Percentiles rank a stretch among this genome's conserved stretches.
Conservation (phyloP, 2,113 vertebrate genomes). For the Oceanodroma tethys region DNA sequence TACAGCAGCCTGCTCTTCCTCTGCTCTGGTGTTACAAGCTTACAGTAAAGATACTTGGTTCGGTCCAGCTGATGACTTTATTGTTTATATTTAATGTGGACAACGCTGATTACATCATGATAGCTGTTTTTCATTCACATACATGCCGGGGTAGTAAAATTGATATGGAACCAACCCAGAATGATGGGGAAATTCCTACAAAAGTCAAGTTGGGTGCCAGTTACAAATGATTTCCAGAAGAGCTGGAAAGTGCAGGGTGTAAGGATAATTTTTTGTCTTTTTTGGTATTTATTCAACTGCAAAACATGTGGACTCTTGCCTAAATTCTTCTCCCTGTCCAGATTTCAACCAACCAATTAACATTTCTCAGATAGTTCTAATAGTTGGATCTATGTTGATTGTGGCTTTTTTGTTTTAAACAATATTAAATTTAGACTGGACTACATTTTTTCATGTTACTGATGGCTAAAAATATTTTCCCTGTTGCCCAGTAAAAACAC, state of each 20-base stretch:
- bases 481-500: background rate
- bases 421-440: background rate
- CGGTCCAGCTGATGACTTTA: background rate
- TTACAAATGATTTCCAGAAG: conserved; percentile 59
- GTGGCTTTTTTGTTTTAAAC: background rate
- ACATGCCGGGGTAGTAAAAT: background rate
- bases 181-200: conserved; percentile 49
- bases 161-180: background rate
- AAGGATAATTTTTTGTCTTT: conserved; percentile 1
- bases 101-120: background rate
- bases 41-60: background rate
- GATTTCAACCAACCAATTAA: conserved; percentile 42
- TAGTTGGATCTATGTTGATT: background rate
- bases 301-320: conserved; percentile 25
- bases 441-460: background rate
- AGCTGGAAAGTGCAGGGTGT: background rate
- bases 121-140: conserved; percentile 9
- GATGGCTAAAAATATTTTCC: conserved; percentile 17
- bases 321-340: background rate
- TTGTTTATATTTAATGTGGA: background rate
- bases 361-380: conserved; percentile 47
- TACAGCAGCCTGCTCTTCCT: background rate
- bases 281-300: conserved; percentile 43
- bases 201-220: conserved; percentile 16
- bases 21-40: background rate